Percentiles rank a stretch among this genome's conserved stretches.
Evolutionary conservation across 30 jellyfish, hydroid and myxozoan species (phyloP).

Genomic region (Aurelia sp.): DNA sequence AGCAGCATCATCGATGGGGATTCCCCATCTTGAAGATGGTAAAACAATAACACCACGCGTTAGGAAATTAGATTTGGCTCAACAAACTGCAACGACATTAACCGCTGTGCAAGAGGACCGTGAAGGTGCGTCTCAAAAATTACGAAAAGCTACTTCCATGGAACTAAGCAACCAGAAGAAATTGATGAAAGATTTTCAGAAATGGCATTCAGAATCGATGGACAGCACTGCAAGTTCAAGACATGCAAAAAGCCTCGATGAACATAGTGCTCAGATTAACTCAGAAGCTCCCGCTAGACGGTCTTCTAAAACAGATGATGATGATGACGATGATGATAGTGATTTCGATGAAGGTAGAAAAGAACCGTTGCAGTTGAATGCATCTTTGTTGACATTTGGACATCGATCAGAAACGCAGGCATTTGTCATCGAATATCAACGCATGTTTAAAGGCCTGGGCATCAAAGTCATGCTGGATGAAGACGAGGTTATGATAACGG

Average conservation of each 20-base stretch:
- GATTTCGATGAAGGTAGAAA: conserved; percentile 30
- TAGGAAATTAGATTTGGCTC: conserved; percentile 60
- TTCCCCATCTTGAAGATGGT: conserved; percentile 66
- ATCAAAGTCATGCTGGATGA: conserved; percentile 94
- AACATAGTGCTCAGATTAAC: not conserved
- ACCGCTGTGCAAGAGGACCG: conserved; percentile 47
- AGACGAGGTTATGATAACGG: conserved; percentile 88
- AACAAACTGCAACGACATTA: conserved; percentile 14
- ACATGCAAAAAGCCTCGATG: not conserved
- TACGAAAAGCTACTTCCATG: conserved; percentile 23
- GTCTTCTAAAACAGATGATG: not conserved
- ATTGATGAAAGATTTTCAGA: not conserved
- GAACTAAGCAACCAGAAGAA: conserved; percentile 19
- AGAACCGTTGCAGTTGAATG: conserved; percentile 26
- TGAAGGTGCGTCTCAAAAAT: conserved; percentile 21
- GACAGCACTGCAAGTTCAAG: not conserved
- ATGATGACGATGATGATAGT: conserved; percentile 10
- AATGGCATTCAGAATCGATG: not conserved
- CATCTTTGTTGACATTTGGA: conserved; percentile 63
- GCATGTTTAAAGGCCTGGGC: conserved; percentile 83
- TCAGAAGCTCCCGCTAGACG: not conserved
- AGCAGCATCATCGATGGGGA: conserved; percentile 63
- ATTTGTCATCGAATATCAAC: conserved; percentile 85
- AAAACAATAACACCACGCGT: conserved; percentile 48
- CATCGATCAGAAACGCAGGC: conserved; percentile 78